These are phyloP conservation scores for Carcina quercana DNA, from an alignment of 2,888 invertebrate species.

Conservation along the genomic window DNA sequence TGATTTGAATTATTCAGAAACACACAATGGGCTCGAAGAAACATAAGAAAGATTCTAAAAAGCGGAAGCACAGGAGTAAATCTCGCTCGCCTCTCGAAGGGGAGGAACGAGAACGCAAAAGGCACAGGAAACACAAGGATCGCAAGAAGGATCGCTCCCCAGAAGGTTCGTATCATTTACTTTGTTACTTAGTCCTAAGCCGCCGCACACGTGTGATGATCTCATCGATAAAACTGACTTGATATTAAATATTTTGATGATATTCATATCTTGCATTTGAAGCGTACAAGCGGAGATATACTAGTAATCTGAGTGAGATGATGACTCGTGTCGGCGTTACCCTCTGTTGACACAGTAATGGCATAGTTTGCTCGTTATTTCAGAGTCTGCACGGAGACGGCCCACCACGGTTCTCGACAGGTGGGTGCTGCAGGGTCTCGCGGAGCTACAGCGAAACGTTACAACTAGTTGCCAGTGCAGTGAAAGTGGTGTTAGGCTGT, in stretches of 20 bases:
- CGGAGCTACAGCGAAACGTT: too few relatives aligned
- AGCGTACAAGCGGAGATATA: not conserved
- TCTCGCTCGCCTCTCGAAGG: slow-evolving; percentile 72
- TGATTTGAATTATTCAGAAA: too few relatives aligned
- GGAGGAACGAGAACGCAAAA: slow-evolving; percentile 72
- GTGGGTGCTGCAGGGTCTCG: too few relatives aligned
- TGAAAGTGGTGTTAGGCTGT: too few relatives aligned
- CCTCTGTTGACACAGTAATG: slow-evolving; percentile 59
- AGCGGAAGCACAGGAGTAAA: slow-evolving; percentile 77
- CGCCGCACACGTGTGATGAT: slow-evolving; percentile 41
- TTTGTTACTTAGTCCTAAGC: slow-evolving; percentile 19
- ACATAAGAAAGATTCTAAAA: slow-evolving; percentile 80
- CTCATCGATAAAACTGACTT: slow-evolving; percentile 24
- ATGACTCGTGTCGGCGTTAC: slow-evolving; percentile 37
- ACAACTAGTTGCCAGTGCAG: too few relatives aligned
- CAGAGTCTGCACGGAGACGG: slow-evolving; percentile 60
- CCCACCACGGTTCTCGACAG: too few relatives aligned
- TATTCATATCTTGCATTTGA: not conserved
- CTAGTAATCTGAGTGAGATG: slow-evolving; percentile 22
- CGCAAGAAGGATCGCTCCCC: slow-evolving; percentile 69
- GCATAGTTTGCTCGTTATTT: slow-evolving; percentile 71
- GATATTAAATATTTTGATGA: too few relatives aligned
- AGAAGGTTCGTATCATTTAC: slow-evolving; percentile 66
- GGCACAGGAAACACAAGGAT: slow-evolving; percentile 72
- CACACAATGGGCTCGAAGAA: slow-evolving; percentile 81